Conservation (phyloP, 2,888 invertebrate species). For the Drosophila lacicola region DNA sequence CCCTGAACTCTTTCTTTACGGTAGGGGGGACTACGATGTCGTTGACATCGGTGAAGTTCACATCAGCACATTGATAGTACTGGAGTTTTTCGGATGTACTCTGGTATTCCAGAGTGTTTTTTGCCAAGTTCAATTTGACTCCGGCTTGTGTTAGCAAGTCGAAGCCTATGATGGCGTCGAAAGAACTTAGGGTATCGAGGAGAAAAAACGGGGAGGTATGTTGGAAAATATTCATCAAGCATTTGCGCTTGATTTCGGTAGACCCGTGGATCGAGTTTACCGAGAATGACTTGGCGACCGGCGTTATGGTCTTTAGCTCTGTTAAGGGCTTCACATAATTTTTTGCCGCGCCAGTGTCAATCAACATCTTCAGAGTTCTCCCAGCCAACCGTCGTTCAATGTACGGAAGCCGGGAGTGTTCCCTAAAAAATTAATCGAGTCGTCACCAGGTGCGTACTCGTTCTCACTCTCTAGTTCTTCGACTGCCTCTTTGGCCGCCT, state of each 20-base stretch:
- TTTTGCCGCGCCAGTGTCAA: slow-evolving; percentile 26
- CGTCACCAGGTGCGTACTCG: not conserved
- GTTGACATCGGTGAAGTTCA: too few species aligned
- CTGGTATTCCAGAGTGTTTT: too few species aligned
- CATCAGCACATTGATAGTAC: too few species aligned
- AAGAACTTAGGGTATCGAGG: too few species aligned
- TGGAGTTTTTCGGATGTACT: too few species aligned
- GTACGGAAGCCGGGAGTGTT: slow-evolving; percentile 19
- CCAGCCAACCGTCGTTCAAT: slow-evolving; percentile 29
- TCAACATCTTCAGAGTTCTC: slow-evolving; percentile 23
- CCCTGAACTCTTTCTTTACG: too few species aligned
- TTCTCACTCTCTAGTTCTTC: not conserved
- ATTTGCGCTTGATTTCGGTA: slow-evolving; percentile 25
- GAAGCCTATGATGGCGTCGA: too few species aligned
- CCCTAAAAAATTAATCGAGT: not conserved
- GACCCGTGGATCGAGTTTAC: slow-evolving; percentile 32
- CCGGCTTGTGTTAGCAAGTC: too few species aligned
- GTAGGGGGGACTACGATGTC: too few species aligned
- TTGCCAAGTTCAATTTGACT: slow-evolving; percentile 5
- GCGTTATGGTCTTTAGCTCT: slow-evolving; percentile 18
- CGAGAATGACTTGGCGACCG: slow-evolving; percentile 12
- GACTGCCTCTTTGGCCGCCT: slow-evolving; percentile 2
- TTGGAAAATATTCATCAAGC: too few species aligned
- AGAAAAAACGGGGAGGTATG: too few species aligned
- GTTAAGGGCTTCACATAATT: slow-evolving; percentile 9